Conservation (phyloP, 1,140 invertebrate genomes). For the Cepaea nemoralis region DNA sequence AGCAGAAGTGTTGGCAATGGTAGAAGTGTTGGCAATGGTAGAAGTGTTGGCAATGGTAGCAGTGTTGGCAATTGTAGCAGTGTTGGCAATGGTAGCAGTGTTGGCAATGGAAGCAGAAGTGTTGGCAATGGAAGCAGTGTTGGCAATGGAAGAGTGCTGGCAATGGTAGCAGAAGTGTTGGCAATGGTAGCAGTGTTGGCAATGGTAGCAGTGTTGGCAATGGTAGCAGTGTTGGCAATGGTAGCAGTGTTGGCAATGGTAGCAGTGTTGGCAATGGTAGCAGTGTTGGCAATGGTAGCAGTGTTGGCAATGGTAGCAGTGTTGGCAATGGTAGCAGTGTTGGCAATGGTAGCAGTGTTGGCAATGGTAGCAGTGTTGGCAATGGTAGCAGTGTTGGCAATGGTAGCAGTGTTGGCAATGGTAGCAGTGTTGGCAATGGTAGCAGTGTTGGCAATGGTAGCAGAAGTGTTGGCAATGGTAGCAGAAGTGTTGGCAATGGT, state of each 20-base stretch:
- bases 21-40: neutral
- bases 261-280: too few species aligned
- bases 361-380: neutral
- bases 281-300: too few species aligned
- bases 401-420: too few species aligned
- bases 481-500: too few species aligned
- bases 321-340: too few species aligned
- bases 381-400: too few species aligned
- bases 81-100: neutral
- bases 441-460: neutral
- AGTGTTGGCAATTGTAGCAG: neutral
- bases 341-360: neutral
- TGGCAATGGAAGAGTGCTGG: constrained; percentile 5
- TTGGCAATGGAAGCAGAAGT: neutral
- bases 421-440: too few species aligned
- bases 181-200: neutral
- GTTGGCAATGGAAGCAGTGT: neutral
- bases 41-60: neutral
- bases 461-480: neutral
- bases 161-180: neutral
- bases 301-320: too few species aligned
- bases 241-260: too few species aligned
- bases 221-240: neutral
- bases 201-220: too few species aligned
- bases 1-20: neutral